phyloP scores from a whole-genome alignment of 2,797 vertebrate species.

The Dicrostonyx torquatus region DNA sequence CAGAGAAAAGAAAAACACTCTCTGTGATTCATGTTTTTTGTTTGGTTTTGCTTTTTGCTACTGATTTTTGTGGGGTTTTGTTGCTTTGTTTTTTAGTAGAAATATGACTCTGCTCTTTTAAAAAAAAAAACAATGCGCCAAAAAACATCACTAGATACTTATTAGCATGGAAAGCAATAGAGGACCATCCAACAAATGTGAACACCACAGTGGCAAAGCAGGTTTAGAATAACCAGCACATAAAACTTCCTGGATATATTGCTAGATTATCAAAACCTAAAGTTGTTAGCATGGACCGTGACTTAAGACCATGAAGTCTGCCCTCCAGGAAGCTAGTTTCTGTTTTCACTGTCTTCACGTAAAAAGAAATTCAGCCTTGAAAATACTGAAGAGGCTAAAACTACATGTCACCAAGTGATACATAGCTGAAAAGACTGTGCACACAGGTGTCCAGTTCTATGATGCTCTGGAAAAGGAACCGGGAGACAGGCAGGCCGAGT shows the following conservation, averaged over 20 bases:
- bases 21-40: not conserved
- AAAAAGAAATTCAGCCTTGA: constrained; percentile 35
- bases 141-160: not conserved
- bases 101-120: not conserved
- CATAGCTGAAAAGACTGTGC: not conserved
- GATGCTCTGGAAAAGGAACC: not conserved
- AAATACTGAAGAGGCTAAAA: constrained; percentile 9
- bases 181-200: not conserved
- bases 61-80: not conserved
- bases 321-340: not conserved
- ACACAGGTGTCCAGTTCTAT: not conserved
- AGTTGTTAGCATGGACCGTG: not conserved
- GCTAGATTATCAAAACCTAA: not conserved
- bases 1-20: constrained; percentile 17
- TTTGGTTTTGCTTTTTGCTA: not conserved
- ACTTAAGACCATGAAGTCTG: not conserved
- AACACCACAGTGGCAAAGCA: not conserved
- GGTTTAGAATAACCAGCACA: not conserved
- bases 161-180: not conserved
- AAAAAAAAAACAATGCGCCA: not conserved
- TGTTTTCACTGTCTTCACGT: constrained; percentile 17
- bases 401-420: not conserved
- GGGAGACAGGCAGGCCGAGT: not conserved
- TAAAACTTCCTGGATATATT: not conserved
- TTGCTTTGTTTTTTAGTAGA: not conserved